Evolutionary conservation across 2,113 vertebrate genomes (phyloP), one percentile per base, ranked within the genome.

Genomic region (Strix aluco): DNA sequence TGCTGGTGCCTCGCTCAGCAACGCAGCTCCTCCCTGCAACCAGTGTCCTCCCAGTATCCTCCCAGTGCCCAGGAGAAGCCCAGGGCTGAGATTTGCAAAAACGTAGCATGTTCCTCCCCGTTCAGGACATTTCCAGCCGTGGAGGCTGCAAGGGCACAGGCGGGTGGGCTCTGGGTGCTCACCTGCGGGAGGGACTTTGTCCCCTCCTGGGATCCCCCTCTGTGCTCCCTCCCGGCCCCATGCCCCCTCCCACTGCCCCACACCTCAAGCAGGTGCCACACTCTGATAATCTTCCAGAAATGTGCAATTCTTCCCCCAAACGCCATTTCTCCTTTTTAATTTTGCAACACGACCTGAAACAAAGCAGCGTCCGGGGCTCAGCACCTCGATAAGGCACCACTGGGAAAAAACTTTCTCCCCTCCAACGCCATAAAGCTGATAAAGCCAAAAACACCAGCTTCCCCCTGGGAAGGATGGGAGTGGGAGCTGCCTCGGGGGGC

Each of bases 371-470:
- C 92, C 15, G 4, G 58, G 83, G 63, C 86, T 95, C 93, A 22
- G 80, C 30, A 19, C 83, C 57, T 51, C 2, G 49, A 94, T 91
- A 95, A 94, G 86, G 74, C 32, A 11, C 83, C 57, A 0, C 63
- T 12, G 94, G 81, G 91, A 86, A 92, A 96, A 96, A 59, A 74
- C 84, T 84, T 92, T 91, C 87, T 94, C 63, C 77, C 91, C 83
- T 81, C 80, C 81, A 34, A 46, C 1, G 5, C 89, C 26, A 42
- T 42, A 42, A 42, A 95, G 92, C 92, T 92, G 97, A 96, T 96
- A 96, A 97, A 85, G 91, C 51, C 3, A 1, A 59, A 51, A 87
- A 32, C 51, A 23, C 3, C 7, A 10, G 30, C 42, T 80, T 88
- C 49, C 85, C 51, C 2, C 11, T 46, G 82, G 81, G 54, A 79